Percentiles rank a stretch among this genome's conserved stretches.
Evolutionary conservation across 2,113 vertebrate genomes (phyloP).

Genomic region (Prietella phreatophila): DNA sequence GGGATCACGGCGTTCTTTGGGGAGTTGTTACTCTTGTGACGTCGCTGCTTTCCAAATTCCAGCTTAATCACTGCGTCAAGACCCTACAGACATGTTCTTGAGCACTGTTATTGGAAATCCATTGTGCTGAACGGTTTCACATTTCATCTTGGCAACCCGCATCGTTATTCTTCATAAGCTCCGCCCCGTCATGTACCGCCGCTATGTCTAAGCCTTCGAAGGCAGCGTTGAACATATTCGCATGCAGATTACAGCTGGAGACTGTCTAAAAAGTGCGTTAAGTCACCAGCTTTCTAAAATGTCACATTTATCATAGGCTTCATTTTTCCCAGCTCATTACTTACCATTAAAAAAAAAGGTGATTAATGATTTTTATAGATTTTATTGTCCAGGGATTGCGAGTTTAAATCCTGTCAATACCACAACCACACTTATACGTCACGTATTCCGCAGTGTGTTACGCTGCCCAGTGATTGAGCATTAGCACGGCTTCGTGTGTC

Average conservation of each 20-base stretch:
- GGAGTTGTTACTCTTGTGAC: neutral
- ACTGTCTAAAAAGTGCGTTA: neutral
- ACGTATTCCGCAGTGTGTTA: neutral
- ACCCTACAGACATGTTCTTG: too few species aligned
- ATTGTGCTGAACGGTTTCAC: neutral
- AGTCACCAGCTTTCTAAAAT: neutral
- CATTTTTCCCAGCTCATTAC: neutral
- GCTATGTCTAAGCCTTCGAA: neutral
- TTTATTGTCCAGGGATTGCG: fast-evolving
- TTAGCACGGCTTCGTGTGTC: neutral
- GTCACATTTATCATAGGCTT: neutral
- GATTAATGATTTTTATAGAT: neutral
- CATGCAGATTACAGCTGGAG: neutral
- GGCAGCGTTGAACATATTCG: neutral
- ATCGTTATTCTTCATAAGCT: neutral
- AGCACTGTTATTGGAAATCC: neutral
- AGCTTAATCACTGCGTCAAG: neutral
- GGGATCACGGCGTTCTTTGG: neutral
- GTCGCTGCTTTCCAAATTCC: neutral
- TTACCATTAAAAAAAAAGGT: neutral
- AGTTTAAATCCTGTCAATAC: neutral
- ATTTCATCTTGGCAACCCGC: neutral
- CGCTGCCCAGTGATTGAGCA: neutral
- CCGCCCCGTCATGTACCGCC: neutral
- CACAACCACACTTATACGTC: neutral